phyloP scores from a whole-genome alignment of 2,113 vertebrate genomes.

The Phoxinus phoxinus region DNA sequence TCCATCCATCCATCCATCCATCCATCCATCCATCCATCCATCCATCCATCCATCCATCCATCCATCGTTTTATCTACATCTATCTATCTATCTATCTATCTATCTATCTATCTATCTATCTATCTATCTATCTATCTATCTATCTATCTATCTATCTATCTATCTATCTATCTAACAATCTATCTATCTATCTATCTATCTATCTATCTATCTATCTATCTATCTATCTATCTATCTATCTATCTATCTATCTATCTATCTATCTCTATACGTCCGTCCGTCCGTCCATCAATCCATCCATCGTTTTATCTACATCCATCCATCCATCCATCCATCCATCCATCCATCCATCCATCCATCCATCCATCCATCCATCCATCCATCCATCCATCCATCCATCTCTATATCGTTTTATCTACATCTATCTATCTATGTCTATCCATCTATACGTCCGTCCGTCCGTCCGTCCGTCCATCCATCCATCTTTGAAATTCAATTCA shows the following conservation, averaged over 20 bases:
- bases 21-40: neutral
- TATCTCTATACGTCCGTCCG: too few relatives aligned
- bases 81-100: accelerated
- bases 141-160: neutral
- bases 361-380: neutral
- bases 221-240: neutral
- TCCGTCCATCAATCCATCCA: too few relatives aligned
- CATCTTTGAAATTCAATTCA: neutral
- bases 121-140: too few relatives aligned
- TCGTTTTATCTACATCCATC: too few relatives aligned
- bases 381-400: neutral
- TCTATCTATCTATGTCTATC: neutral
- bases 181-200: neutral
- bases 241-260: too few relatives aligned
- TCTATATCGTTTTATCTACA: too few relatives aligned
- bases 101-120: neutral
- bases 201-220: neutral
- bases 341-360: neutral
- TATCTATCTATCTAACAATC: neutral
- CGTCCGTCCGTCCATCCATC: too few relatives aligned
- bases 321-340: too few relatives aligned
- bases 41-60: too few relatives aligned
- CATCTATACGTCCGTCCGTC: neutral
- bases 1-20: neutral
- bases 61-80: neutral